Evolutionary conservation across 2,797 vertebrate species (phyloP), one percentile per base, ranked within the genome.

Genomic region (Sebastes umbrosus): DNA sequence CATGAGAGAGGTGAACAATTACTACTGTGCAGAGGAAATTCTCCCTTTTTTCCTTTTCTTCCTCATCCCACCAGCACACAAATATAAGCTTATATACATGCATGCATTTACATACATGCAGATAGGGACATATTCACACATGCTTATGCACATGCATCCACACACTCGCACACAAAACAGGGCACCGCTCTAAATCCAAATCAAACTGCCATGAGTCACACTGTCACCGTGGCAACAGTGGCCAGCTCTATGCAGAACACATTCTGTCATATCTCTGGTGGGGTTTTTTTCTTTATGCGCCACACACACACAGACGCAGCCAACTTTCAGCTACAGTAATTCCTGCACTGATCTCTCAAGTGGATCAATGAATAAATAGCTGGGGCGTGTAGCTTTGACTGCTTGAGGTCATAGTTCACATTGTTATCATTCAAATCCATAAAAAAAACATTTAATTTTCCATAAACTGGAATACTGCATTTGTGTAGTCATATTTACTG

Each of bases 221-320:
- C 94, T 94, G 96, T 96, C 95, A 94, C 96, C 95, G 93, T 96
- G 94, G 95, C 95, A 96, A 96, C 96, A 91, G 94, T 86, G 88
- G 92, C 91, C 87, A 64, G 91, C 90, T 93, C 92, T 87, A 92
- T 93, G 93, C 92, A 95, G 92, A 96, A 91, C 90, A 91, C 89
- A 94, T 92, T 93, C 90, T 93, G 91, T 93, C 90, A 91, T 93
- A 89, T 95, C 90, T 83, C 86, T 80, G 74, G 75, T 75, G 79
- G 27, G 54, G 65, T 80, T 12, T 34, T 8, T 63, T 29, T 69
- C 46, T 24, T 57, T n/a, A 32, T 68, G 69, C 55, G 6, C 64
- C 75, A 63, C 80, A 70, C 81, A 69, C 81, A 82, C 63, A 86
- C 39, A 43, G 52, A 83, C 75, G 75, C 10, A 84, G 69, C 39